Conservation (phyloP, 2,888 invertebrate genomes). For the Ceraclea dissimilis region DNA sequence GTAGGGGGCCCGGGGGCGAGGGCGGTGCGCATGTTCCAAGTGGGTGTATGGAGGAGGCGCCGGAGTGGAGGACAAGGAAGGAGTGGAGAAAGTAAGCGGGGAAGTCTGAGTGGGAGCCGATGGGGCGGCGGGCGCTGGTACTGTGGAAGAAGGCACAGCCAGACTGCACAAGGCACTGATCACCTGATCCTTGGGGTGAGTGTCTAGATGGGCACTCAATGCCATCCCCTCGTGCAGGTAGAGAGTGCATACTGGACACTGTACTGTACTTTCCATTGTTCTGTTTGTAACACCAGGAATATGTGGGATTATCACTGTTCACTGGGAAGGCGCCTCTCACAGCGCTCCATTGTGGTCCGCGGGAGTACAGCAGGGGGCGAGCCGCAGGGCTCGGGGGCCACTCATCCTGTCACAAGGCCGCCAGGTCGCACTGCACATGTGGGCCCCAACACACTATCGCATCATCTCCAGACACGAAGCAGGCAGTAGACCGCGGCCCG, state of each 20-base stretch:
- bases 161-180: conserved; percentile 64
- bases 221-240: conserved; percentile 77
- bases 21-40: not conserved
- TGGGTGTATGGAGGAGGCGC: conserved; percentile 3
- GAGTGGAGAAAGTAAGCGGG: conserved; percentile 28
- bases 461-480: conserved; percentile 1
- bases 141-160: conserved; percentile 32
- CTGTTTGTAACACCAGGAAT: not conserved
- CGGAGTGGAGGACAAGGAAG: conserved; percentile 28
- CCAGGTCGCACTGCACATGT: conserved; percentile 2
- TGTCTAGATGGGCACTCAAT: conserved; percentile 71
- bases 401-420: conserved; percentile 1
- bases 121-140: conserved; percentile 24
- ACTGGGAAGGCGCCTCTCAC: too few relatives aligned
- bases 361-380: conserved; percentile 1
- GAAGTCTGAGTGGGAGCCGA: conserved; percentile 21
- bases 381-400: conserved; percentile 2
- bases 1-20: not conserved
- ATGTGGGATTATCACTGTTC: too few relatives aligned
- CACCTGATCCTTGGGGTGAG: conserved; percentile 83
- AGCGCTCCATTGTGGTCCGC: not conserved
- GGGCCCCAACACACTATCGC: not conserved
- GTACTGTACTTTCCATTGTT: conserved; percentile 44
- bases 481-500: not conserved
- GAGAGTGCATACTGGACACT: conserved; percentile 79